A percentile compares a stretch with the other conserved stretches of the same genome.
Evolutionary conservation across 2,113 vertebrate species (phyloP).

Genomic region (Bos indicus): DNA sequence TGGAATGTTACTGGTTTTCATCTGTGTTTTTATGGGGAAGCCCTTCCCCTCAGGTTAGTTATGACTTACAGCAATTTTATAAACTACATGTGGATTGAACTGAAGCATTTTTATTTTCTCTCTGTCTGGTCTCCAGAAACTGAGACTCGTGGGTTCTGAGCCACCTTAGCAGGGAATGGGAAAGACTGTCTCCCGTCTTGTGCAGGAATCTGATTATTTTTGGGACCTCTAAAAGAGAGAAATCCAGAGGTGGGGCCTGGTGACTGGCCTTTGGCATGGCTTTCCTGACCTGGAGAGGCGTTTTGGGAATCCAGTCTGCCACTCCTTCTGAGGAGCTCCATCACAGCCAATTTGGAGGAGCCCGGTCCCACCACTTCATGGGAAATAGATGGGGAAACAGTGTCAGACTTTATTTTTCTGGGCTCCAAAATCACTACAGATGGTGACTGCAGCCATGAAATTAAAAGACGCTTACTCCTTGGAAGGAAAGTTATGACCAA

Average conservation of each 20-base stretch:
- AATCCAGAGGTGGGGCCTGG: neutral
- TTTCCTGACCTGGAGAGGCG: neutral
- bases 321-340: neutral
- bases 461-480: too few species aligned
- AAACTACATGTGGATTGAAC: neutral
- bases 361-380: neutral
- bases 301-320: neutral
- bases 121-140: neutral
- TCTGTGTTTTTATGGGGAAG: neutral
- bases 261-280: neutral
- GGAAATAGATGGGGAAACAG: too few species aligned
- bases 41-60: neutral
- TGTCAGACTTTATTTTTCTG: too few species aligned
- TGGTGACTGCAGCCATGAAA: too few species aligned
- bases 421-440: too few species aligned
- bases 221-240: neutral
- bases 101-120: neutral
- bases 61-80: neutral
- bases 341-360: neutral
- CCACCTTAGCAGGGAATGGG: neutral
- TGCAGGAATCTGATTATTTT: neutral
- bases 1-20: neutral
- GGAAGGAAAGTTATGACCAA: too few species aligned
- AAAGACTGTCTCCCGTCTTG: neutral
- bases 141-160: neutral